Evolutionary conservation across 2,888 invertebrate species (phyloP).

Genomic region (Caenorhabditis macrosperma): DNA sequence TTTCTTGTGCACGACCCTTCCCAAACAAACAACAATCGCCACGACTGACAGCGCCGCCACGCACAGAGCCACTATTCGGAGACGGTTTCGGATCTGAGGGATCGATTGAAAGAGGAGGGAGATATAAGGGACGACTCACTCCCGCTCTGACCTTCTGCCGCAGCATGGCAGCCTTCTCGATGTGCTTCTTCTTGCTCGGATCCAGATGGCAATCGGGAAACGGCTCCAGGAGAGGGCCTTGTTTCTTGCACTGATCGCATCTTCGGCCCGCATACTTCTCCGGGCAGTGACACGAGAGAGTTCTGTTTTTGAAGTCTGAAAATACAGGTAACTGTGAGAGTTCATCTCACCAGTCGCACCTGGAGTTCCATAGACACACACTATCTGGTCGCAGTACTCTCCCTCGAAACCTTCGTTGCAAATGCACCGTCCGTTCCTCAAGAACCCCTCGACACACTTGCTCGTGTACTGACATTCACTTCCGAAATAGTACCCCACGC

Average conservation of each 20-base stretch:
- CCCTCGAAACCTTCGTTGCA: slow-evolving; percentile 75
- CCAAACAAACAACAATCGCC: slow-evolving; percentile 7
- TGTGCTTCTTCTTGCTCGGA: slow-evolving; percentile 82
- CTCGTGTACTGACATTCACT: slow-evolving; percentile 76
- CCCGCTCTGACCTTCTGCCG: slow-evolving; percentile 30
- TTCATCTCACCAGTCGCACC: slow-evolving; percentile 46
- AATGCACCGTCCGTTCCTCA: slow-evolving; percentile 72
- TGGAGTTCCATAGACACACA: slow-evolving; percentile 75
- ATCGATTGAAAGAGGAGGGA: not conserved
- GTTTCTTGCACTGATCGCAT: slow-evolving; percentile 71
- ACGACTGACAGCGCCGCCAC: slow-evolving; percentile 28
- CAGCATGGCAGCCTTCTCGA: slow-evolving; percentile 26
- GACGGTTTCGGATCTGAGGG: slow-evolving; percentile 32
- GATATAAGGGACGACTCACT: not conserved
- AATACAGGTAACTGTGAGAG: not conserved
- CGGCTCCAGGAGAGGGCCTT: slow-evolving; percentile 50
- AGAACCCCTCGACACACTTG: slow-evolving; percentile 70
- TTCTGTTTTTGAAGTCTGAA: slow-evolving; percentile 66
- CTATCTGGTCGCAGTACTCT: slow-evolving; percentile 76
- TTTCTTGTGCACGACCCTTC: slow-evolving; percentile 39
- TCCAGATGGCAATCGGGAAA: slow-evolving; percentile 82
- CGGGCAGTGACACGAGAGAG: slow-evolving; percentile 72
- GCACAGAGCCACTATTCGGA: slow-evolving; percentile 42
- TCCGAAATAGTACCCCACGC: slow-evolving; percentile 77
- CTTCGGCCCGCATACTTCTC: slow-evolving; percentile 71